Percentiles rank a stretch among this genome's conserved stretches.
Conservation (phyloP, 1,140 invertebrate genomes). For the Phthorimaea operculella region DNA sequence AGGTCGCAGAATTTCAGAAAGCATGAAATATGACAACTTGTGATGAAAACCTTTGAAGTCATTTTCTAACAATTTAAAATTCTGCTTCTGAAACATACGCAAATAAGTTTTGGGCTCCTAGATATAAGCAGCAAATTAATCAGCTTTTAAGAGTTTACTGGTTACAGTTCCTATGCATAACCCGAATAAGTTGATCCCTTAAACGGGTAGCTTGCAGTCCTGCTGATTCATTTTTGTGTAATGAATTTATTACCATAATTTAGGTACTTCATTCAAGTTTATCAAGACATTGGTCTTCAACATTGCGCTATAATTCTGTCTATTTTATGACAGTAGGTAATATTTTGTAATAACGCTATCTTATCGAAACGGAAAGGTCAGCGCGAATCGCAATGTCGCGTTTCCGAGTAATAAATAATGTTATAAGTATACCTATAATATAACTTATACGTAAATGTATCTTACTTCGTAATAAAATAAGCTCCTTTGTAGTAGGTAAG, state of each 20-base stretch:
- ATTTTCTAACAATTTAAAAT: neutral
- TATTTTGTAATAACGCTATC: slow-evolving; percentile 1
- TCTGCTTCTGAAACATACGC: neutral
- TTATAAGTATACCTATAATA: neutral
- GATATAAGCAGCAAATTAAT: too few relatives aligned
- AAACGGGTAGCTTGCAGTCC: too few relatives aligned
- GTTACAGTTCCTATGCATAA: too few relatives aligned
- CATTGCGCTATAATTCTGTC: neutral
- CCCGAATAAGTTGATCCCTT: too few relatives aligned
- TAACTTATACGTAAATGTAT: neutral
- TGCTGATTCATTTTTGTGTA: neutral
- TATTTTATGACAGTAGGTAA: neutral
- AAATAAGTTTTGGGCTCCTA: neutral
- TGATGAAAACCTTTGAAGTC: neutral
- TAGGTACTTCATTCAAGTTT: neutral
- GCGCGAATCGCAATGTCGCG: slow-evolving; percentile 2
- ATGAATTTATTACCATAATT: neutral
- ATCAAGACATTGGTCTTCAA: neutral
- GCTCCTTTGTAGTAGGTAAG: too few relatives aligned
- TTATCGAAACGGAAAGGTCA: slow-evolving; percentile 7
- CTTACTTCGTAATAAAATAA: too few relatives aligned
- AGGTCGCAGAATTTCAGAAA: too few relatives aligned
- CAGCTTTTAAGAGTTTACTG: too few relatives aligned
- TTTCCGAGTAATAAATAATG: slow-evolving; percentile 3
- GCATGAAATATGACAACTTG: too few relatives aligned